Evolutionary conservation across 2,113 vertebrate genomes (phyloP).

Genomic region (Cacatua alba): DNA sequence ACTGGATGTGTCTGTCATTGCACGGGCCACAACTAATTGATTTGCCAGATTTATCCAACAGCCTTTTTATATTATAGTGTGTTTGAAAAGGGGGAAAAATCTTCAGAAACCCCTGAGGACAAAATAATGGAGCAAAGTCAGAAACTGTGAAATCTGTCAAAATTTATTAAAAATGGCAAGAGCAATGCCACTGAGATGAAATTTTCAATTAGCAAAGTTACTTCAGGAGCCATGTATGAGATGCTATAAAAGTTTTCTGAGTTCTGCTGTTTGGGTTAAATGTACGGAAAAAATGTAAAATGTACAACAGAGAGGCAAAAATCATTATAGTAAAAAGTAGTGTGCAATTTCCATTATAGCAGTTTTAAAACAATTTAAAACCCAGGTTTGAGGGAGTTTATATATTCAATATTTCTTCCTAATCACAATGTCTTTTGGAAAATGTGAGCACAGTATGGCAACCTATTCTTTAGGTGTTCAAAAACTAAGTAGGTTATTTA

Average conservation of each 20-base stretch:
- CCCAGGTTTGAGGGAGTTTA: neutral
- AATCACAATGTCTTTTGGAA: neutral
- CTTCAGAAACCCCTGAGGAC: neutral
- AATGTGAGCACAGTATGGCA: neutral
- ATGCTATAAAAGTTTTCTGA: neutral
- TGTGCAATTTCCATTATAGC: neutral
- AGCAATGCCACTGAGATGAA: neutral
- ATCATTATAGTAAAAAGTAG: neutral
- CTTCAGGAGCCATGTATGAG: neutral
- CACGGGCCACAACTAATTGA: neutral
- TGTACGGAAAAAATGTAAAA: neutral
- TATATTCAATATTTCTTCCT: neutral
- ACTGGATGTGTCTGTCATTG: neutral
- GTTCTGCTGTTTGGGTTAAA: neutral
- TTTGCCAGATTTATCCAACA: neutral
- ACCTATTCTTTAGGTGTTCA: neutral
- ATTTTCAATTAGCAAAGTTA: neutral
- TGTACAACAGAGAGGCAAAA: neutral
- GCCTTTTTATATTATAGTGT: rapidly evolving
- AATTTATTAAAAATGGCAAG: neutral
- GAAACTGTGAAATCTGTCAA: neutral
- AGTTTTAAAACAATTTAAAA: neutral
- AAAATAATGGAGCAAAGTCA: neutral
- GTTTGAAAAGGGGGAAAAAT: neutral
- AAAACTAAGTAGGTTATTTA: neutral